A percentile compares a stretch with the other conserved stretches of the same genome.
phyloP scores from a whole-genome alignment of 1,140 invertebrate genomes.

The Brachystomella parvula region DNA sequence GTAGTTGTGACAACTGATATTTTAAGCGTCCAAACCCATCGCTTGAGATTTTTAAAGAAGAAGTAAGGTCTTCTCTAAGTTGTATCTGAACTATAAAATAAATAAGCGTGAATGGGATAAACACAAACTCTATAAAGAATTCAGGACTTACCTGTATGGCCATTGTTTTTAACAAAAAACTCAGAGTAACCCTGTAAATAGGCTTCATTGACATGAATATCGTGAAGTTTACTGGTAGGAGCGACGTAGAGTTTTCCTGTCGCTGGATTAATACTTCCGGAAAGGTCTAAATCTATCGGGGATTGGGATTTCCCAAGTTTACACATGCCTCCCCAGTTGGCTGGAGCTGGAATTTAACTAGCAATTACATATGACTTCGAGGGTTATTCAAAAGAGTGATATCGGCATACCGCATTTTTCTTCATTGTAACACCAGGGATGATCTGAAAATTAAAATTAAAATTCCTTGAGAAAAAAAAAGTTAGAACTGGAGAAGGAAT shows the following conservation, averaged over 20 bases:
- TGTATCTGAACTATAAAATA: slow-evolving; percentile 33
- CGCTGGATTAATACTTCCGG: too few relatives aligned
- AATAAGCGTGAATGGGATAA: background rate
- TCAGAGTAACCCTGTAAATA: slow-evolving; percentile 36
- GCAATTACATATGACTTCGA: slow-evolving; percentile 3
- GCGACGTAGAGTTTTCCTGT: background rate
- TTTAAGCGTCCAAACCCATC: slow-evolving; percentile 42
- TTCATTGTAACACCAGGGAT: slow-evolving; percentile 21
- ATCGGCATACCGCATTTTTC: slow-evolving; percentile 14
- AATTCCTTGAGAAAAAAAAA: background rate
- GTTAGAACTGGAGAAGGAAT: too few relatives aligned
- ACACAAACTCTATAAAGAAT: background rate
- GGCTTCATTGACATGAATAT: slow-evolving; percentile 36
- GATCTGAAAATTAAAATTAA: slow-evolving; percentile 15
- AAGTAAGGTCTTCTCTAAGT: slow-evolving; percentile 31
- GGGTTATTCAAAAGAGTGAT: slow-evolving; percentile 1
- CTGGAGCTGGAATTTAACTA: slow-evolving; percentile 7
- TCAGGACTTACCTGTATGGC: slow-evolving; percentile 41
- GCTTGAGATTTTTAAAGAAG: slow-evolving; percentile 34
- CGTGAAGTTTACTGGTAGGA: slow-evolving; percentile 1
- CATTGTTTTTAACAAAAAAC: slow-evolving; percentile 42
- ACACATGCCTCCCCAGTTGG: slow-evolving; percentile 22
- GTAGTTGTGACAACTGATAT: slow-evolving; percentile 47
- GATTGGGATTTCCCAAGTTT: slow-evolving; percentile 38
- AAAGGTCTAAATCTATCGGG: slow-evolving; percentile 39